phyloP scores from a whole-genome alignment of 2,113 vertebrate genomes.

The Speoplatyrhinus poulsoni region DNA sequence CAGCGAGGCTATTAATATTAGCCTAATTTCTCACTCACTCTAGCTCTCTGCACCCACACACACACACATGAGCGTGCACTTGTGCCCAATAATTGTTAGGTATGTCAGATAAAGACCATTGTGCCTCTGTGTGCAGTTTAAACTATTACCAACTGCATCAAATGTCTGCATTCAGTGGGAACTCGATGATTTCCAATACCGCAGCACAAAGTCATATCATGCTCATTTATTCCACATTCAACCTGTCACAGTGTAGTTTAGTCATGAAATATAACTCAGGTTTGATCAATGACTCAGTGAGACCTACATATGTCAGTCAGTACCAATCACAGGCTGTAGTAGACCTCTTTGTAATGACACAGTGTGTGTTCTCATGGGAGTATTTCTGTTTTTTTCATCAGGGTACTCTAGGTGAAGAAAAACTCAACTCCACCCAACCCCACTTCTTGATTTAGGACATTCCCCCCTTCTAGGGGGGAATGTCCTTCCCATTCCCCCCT shows the following conservation, averaged over 20 bases:
- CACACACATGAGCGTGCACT: neutral
- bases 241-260: slow-evolving; percentile 1
- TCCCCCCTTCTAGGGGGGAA: slow-evolving; percentile 15
- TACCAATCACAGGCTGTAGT: slow-evolving; percentile 21
- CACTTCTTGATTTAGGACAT: slow-evolving; percentile 53
- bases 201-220: neutral
- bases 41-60: slow-evolving; percentile 5
- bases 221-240: slow-evolving; percentile 4
- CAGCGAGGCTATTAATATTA: slow-evolving; percentile 78
- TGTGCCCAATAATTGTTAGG: neutral
- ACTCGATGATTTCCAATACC: too few species aligned
- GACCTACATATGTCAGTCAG: slow-evolving; percentile 19
- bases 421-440: slow-evolving; percentile 36
- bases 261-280: slow-evolving; percentile 23
- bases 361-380: slow-evolving; percentile 36
- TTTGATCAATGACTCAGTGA: slow-evolving; percentile 19
- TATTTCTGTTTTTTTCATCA: slow-evolving; percentile 64
- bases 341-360: slow-evolving; percentile 18
- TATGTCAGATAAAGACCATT: neutral
- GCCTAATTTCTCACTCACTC: slow-evolving; percentile 32
- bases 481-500: slow-evolving; percentile 12
- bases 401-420: slow-evolving; percentile 58
- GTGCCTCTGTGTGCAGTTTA: too few species aligned
- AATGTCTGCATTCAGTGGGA: slow-evolving; percentile 1
- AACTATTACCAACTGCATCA: neutral